Evolutionary conservation across 2,113 vertebrate genomes (phyloP), one percentile per base, ranked within the genome.

Genomic region (Equus przewalskii): DNA sequence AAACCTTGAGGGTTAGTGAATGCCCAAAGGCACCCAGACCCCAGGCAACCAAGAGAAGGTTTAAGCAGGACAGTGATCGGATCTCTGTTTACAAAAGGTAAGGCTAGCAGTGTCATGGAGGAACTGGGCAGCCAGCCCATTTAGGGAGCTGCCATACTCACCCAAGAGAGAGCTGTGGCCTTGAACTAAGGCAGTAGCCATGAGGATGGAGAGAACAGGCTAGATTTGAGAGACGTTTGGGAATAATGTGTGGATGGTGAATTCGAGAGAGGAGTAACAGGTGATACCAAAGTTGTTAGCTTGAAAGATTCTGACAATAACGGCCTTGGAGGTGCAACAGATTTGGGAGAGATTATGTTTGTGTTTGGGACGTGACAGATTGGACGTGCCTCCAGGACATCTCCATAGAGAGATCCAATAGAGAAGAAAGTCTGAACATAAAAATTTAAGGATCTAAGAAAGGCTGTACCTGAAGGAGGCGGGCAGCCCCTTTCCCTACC

Each of bases 401-500:
- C 56, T 73, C 67, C 65, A 9, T 3, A 36, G 18, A 83, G 75
- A 67, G 22, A 30, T 2, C n/a, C 24, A 2, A 44, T 8, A 13
- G 36, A 82, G n/a, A 76, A 85, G 36, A 64, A 69, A 30, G 16
- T 2, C 26, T 80, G 13, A 56, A 62, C 16, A 10, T 18, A 49
- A 72, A 79, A 85, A 60, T 30, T 85, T 21, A 89, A 89, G 82
- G 76, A 82, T 54, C 30, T 86, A n/a, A 85, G 75, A 70, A 58
- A 70, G 49, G 18, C 4, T 10, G 7, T 1, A 64, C 26, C 13
- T 28, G 21, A 82, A 30, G 28, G 12, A 69, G 18, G 60, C 58
- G 10, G 13, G 51, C 11, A 22, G 24, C 3, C 24, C 67, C 21
- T 5, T 5, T 70, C 11, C 28, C 19, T 10, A 26, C 15, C 6